Percentiles rank a stretch among this genome's conserved stretches.
Evolutionary conservation across 2,888 invertebrate species (phyloP).

Genomic region (Papilio gigon): DNA sequence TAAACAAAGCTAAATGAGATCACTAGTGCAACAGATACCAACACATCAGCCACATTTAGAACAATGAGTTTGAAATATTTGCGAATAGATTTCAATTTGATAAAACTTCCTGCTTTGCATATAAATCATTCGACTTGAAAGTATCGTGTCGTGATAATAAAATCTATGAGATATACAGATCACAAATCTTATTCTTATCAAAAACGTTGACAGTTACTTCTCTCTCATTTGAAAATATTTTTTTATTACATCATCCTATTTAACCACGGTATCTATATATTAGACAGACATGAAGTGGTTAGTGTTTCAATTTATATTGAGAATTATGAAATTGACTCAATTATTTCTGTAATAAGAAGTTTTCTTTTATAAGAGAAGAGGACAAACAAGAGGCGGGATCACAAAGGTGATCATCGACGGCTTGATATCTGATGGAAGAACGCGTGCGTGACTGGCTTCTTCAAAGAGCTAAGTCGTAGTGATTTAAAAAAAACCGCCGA

Average conservation of each 20-base stretch:
- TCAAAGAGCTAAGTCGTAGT: no score
- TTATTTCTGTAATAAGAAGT: no score
- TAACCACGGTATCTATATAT: background rate
- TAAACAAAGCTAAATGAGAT: conserved; percentile 22
- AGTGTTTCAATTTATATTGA: background rate
- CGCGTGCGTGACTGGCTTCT: no score
- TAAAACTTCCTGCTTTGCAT: conserved; percentile 52
- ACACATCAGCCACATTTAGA: conserved; percentile 43
- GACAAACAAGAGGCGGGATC: no score
- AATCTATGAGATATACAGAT: conserved; percentile 47
- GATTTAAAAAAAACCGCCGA: no score
- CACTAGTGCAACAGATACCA: conserved; percentile 15
- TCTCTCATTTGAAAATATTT: conserved; percentile 12
- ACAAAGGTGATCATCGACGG: no score
- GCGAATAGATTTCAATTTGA: conserved; percentile 48
- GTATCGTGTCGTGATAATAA: conserved; percentile 51
- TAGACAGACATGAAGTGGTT: background rate
- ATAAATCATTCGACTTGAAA: conserved; percentile 45
- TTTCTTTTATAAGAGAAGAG: no score
- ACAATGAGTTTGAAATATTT: conserved; percentile 52
- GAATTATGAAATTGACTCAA: background rate
- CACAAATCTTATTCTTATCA: conserved; percentile 48
- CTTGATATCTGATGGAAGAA: no score
- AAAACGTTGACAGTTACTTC: conserved; percentile 15
- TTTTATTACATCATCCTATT: conserved; percentile 7